Evolutionary conservation across 2,113 vertebrate genomes (phyloP).

Genomic region (Lichenostomus cassidix): DNA sequence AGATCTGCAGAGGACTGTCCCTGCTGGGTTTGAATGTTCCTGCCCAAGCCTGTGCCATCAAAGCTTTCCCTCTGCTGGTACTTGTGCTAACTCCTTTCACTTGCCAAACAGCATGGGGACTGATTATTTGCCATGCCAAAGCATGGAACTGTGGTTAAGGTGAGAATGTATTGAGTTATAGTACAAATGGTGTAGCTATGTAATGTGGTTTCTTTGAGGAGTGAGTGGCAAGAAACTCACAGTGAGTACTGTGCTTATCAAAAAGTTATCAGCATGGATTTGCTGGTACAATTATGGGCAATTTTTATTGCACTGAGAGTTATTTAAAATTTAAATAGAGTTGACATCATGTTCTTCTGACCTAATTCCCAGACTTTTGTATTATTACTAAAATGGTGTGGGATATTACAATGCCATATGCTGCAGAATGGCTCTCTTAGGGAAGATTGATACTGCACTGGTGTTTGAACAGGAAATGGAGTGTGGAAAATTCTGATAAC

Average conservation of each 20-base stretch:
- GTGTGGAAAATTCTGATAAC: background rate
- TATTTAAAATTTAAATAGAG: slow-evolving; percentile 32
- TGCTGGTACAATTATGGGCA: background rate
- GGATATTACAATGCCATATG: background rate
- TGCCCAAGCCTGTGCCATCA: background rate
- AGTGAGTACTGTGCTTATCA: background rate
- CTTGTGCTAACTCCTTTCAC: background rate
- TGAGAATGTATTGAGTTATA: background rate
- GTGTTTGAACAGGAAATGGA: slow-evolving; percentile 37
- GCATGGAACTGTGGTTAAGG: background rate
- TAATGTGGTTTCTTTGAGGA: background rate
- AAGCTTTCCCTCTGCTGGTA: background rate
- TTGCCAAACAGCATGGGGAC: no score
- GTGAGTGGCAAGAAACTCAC: background rate
- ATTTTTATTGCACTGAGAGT: background rate
- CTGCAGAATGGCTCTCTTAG: background rate
- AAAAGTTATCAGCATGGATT: background rate
- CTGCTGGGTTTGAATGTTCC: background rate
- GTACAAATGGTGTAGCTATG: background rate
- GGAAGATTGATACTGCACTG: background rate
- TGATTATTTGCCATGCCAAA: background rate
- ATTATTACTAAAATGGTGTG: background rate
- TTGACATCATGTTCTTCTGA: slow-evolving; percentile 20
- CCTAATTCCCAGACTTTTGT: slow-evolving; percentile 18
- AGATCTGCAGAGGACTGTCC: background rate